Conservation (phyloP, 2,113 vertebrate species). For the Jaculus jaculus region DNA sequence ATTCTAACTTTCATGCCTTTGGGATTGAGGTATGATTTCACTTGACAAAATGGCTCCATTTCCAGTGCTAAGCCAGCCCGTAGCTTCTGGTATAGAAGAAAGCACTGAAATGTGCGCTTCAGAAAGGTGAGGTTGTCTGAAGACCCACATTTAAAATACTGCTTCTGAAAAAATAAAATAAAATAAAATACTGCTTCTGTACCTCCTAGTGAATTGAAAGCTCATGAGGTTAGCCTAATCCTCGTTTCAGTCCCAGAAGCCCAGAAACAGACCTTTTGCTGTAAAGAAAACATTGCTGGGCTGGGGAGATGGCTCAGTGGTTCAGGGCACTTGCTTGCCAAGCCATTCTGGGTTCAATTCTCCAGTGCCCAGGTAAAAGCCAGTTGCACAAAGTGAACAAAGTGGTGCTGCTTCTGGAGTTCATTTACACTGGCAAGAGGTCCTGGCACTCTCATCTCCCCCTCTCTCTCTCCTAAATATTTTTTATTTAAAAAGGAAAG, state of each 20-base stretch:
- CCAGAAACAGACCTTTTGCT: not conserved
- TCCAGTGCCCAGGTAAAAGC: too few species aligned
- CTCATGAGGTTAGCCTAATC: not conserved
- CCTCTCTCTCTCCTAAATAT: too few species aligned
- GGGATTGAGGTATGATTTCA: conserved; percentile 8
- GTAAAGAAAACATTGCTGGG: not conserved
- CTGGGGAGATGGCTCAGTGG: too few species aligned
- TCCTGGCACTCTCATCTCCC: too few species aligned
- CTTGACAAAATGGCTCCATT: conserved; percentile 29
- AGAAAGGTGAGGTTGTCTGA: conserved; percentile 35
- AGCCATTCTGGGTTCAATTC: too few species aligned
- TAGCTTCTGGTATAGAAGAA: conserved; percentile 51
- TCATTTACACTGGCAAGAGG: too few species aligned
- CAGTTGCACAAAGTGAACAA: too few species aligned
- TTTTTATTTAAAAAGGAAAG: too few species aligned
- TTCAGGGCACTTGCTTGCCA: too few species aligned
- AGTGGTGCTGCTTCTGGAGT: too few species aligned
- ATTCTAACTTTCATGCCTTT: not conserved
- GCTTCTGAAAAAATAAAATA: too few species aligned
- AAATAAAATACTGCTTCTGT: not conserved
- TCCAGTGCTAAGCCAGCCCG: not conserved
- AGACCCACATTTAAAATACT: conserved; percentile 9
- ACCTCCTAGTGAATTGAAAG: not conserved
- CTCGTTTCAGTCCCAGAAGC: not conserved
- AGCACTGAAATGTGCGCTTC: conserved; percentile 60